These are phyloP conservation scores for Grammomys dolichurus DNA, from an alignment of 2,113 vertebrate species.

Conservation along the genomic window DNA sequence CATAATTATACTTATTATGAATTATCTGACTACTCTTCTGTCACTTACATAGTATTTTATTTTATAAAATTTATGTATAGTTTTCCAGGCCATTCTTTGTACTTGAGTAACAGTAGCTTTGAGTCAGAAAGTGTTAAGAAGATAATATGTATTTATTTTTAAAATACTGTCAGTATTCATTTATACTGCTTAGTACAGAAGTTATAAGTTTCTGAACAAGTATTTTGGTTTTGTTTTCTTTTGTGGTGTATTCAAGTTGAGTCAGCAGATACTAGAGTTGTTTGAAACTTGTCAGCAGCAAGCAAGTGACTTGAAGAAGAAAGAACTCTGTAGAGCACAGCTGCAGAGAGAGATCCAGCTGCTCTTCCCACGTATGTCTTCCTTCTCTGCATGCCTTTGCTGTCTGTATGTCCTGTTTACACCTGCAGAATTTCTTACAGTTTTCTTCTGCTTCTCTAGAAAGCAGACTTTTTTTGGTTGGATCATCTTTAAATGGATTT, in stretches of 20 bases:
- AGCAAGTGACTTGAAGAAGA: conserved; percentile 91
- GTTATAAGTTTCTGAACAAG: conserved; percentile 67
- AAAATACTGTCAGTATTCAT: conserved; percentile 15
- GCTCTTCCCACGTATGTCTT: conserved; percentile 91
- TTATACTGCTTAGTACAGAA: conserved; percentile 36
- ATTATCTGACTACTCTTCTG: background rate
- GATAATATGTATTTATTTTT: background rate
- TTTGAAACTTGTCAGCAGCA: conserved; percentile 94
- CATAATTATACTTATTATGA: conserved; percentile 18
- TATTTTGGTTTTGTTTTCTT: conserved; percentile 74
- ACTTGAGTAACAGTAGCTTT: conserved; percentile 24
- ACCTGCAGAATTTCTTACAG: conserved; percentile 47
- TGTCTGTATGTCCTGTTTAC: background rate
- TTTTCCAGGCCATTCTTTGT: background rate
- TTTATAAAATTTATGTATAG: background rate
- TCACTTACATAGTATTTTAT: conserved; percentile 42
- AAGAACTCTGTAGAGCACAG: conserved; percentile 91
- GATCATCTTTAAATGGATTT: conserved; percentile 96
- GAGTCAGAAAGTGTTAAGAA: background rate
- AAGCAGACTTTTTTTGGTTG: conserved; percentile 94
- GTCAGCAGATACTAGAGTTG: conserved; percentile 93
- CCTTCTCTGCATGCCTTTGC: conserved; percentile 22
- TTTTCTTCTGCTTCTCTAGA: conserved; percentile 83
- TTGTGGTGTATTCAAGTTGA: conserved; percentile 89
- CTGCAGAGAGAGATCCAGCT: conserved; percentile 93